phyloP scores from a whole-genome alignment of 2,888 invertebrate genomes.

The Gymnosoma rotundatum region DNA sequence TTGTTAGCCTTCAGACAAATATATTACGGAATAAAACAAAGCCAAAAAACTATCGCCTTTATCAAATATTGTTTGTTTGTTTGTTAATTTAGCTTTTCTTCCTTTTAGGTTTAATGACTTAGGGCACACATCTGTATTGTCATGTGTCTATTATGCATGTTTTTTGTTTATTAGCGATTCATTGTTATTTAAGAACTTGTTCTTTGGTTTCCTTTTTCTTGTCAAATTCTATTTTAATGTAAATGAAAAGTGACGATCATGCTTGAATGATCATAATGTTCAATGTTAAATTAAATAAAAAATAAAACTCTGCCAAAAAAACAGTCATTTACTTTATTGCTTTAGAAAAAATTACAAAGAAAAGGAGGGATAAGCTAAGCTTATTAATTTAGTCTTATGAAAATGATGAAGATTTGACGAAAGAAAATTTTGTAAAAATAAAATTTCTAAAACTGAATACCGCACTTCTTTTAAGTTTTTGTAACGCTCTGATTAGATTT shows the following conservation, averaged over 20 bases:
- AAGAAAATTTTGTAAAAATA: background rate
- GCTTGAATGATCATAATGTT: constrained; percentile 26
- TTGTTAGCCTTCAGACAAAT: no score
- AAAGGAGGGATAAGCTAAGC: no score
- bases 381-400: no score
- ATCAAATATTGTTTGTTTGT: no score
- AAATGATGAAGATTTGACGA: no score
- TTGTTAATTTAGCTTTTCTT: background rate
- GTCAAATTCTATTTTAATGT: constrained; percentile 31
- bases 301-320: background rate
- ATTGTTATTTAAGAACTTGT: background rate
- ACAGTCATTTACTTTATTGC: no score
- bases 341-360: no score
- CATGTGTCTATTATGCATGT: background rate
- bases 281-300: background rate
- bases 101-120: background rate
- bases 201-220: background rate
- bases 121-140: background rate
- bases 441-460: background rate
- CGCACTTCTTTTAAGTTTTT: constrained; percentile 1
- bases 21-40: no score
- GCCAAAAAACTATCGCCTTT: no score
- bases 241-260: constrained; percentile 35
- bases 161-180: background rate
- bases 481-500: constrained; percentile 52